Percentiles rank a stretch among this genome's conserved stretches.
Evolutionary conservation across 2,113 vertebrate genomes (phyloP).

Genomic region (Garra rufa): DNA sequence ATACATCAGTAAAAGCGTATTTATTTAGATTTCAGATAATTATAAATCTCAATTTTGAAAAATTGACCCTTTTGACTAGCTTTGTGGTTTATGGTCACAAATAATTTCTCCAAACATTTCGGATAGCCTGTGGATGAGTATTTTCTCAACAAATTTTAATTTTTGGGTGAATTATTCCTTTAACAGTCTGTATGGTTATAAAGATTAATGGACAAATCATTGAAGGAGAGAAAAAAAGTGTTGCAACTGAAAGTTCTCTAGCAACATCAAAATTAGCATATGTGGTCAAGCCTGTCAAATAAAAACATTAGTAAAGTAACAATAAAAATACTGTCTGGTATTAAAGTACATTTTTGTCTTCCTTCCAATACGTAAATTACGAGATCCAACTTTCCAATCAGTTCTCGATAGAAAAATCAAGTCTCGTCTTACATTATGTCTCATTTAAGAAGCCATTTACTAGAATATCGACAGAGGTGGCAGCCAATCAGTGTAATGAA

Average conservation of each 20-base stretch:
- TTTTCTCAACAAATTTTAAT: no score
- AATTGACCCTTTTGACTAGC: no score
- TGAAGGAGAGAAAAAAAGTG: neutral
- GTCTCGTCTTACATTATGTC: neutral
- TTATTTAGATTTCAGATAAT: no score
- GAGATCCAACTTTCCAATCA: neutral
- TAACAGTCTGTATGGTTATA: neutral
- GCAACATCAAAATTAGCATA: neutral
- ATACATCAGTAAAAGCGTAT: no score
- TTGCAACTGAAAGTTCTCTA: neutral
- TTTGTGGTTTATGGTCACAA: no score
- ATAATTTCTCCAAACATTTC: no score
- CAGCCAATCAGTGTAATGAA: neutral
- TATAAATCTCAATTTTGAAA: no score
- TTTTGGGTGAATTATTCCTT: neutral
- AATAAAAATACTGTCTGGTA: no score
- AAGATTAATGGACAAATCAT: neutral
- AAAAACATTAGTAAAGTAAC: neutral
- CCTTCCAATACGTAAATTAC: neutral
- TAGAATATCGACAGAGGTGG: no score
- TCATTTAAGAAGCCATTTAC: no score
- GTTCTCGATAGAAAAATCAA: neutral
- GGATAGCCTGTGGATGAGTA: no score
- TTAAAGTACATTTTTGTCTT: neutral
- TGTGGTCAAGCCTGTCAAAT: neutral